These are phyloP conservation scores for Tuta absoluta DNA, from an alignment of 2,888 invertebrate genomes.

Conservation along the genomic window DNA sequence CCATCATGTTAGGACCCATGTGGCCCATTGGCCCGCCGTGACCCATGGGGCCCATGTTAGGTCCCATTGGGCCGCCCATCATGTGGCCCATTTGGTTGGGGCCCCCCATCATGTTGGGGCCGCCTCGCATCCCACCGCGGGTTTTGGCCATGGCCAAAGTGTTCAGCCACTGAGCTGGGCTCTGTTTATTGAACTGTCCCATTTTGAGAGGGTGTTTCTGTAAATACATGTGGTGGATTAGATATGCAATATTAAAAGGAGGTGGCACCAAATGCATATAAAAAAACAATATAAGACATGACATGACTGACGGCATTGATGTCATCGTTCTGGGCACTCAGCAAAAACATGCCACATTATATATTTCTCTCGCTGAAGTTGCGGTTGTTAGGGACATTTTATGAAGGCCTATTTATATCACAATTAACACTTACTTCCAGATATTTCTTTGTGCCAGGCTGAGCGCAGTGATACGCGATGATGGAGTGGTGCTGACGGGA, in stretches of 20 bases:
- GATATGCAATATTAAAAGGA: background rate
- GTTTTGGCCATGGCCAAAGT: slow-evolving; percentile 89
- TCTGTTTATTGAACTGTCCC: slow-evolving; percentile 92
- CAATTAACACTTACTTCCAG: slow-evolving; percentile 84
- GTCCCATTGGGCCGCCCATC: slow-evolving; percentile 78
- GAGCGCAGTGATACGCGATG: slow-evolving; percentile 96
- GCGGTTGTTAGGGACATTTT: no score
- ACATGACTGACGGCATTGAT: no score
- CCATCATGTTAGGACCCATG: slow-evolving; percentile 78
- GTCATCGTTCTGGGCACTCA: no score
- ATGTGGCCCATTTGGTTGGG: slow-evolving; percentile 77
- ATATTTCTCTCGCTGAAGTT: no score
- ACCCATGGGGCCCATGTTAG: slow-evolving; percentile 74
- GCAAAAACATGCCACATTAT: no score
- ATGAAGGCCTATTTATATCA: background rate
- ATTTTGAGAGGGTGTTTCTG: slow-evolving; percentile 95
- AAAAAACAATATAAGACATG: no score
- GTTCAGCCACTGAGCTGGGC: slow-evolving; percentile 90
- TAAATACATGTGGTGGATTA: slow-evolving; percentile 47
- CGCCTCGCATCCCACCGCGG: slow-evolving; percentile 82
- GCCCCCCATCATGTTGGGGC: slow-evolving; percentile 79
- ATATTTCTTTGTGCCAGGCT: slow-evolving; percentile 96
- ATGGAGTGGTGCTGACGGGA: slow-evolving; percentile 95
- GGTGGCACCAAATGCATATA: background rate
- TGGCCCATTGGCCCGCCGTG: slow-evolving; percentile 69